Base-by-base conservation (phyloP, 1,140 invertebrate species). In the Sipha flava region DNA sequence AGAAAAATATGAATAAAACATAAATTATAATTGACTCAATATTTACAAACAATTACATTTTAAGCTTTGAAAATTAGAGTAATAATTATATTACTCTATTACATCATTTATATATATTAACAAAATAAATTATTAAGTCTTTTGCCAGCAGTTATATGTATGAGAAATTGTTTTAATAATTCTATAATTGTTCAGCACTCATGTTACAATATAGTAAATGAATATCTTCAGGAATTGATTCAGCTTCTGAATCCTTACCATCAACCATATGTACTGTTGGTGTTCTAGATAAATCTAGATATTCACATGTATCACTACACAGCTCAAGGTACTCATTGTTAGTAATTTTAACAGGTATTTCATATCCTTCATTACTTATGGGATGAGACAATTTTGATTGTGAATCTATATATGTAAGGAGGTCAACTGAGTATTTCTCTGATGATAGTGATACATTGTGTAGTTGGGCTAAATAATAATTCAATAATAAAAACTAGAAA, bases 341-440 rank as follows among this genome's bases (percentile, higher is more conserved):
- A 1, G n/a, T 57, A 26, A 77, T 59, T 40, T 21, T 57, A 4
- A 26, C 37, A 3, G 73, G 73, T 26, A 77, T 26, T 77, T 77
- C 73, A 43, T 77, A 77, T 43, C 73, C 73, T n/a, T 77, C 52
- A 43, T 77, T 77, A 40, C 7, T 77, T 57, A 26, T 59, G 12
- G 52, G 52, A n/a, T 73, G 18, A 40, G 73, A 26, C 0, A 40
- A 54, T 40, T 77, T 59, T 37, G 57, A 31, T 18, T 59, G 21
- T 0, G 52, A 77, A 26, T 57, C 73, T 29, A 26, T 26, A 77
- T 16, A n/a, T 18, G 34, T 59, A 0, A 54, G 37, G 4, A 47
- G 3, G 0, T 75, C 49, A 29, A 77, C 12, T 29, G 49, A 10
- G 16, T 59, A 77, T 2, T 4, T 57, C 4, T 77, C 73, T 1